Percentiles rank a stretch among this genome's conserved stretches.
Evolutionary conservation across 2,113 vertebrate species (phyloP).

Genomic region (Rana temporaria): DNA sequence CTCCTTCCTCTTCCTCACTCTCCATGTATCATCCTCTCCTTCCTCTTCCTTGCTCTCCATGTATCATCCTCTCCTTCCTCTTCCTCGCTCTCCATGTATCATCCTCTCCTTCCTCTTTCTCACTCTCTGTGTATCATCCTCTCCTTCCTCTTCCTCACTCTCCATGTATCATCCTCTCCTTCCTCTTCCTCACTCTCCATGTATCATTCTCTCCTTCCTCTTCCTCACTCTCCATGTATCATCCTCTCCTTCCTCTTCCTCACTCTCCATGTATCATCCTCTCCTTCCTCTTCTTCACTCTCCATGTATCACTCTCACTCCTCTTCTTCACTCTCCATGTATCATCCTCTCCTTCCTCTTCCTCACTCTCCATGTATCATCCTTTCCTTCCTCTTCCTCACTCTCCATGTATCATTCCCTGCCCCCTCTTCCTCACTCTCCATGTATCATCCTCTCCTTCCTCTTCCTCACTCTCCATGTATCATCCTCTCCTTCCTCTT

Average conservation of each 20-base stretch:
- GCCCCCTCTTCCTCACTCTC: neutral
- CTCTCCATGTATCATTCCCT: conserved; percentile 21
- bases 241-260: conserved; percentile 16
- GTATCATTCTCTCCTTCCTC: too few species aligned
- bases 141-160: neutral
- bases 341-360: too few species aligned
- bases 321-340: conserved; percentile 11
- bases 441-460: conserved; percentile 23
- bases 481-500: too few species aligned
- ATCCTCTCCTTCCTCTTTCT: conserved; percentile 14
- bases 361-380: neutral
- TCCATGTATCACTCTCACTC: conserved; percentile 26
- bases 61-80: too few species aligned
- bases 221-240: neutral
- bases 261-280: conserved; percentile 16
- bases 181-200: too few species aligned
- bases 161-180: conserved; percentile 19
- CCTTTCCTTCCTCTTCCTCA: neutral
- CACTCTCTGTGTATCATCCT: conserved; percentile 15
- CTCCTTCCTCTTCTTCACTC: neutral
- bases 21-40: conserved; percentile 19
- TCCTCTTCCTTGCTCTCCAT: too few species aligned
- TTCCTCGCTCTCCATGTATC: neutral
- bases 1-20: neutral
- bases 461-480: too few species aligned